Evolutionary conservation across 2,113 vertebrate genomes (phyloP).

Genomic region (Calyptomena viridis): DNA sequence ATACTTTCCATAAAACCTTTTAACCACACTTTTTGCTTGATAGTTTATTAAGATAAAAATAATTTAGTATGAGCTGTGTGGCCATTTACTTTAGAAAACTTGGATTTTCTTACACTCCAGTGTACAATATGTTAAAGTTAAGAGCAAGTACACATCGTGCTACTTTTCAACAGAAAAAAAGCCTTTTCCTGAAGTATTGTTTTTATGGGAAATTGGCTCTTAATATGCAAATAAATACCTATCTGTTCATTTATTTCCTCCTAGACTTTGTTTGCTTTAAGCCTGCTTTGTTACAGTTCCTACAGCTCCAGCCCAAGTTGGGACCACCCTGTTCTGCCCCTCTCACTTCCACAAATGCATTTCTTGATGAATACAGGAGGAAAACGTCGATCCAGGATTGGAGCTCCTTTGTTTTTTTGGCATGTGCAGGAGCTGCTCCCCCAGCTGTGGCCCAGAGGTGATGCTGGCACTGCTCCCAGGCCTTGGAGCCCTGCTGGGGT

Average conservation of each 20-base stretch:
- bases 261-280: background rate
- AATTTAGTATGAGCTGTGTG: background rate
- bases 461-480: rapidly evolving
- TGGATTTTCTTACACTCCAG: background rate
- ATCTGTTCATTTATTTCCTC: background rate
- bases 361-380: background rate
- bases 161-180: background rate
- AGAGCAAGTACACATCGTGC: background rate
- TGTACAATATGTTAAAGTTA: background rate
- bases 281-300: background rate
- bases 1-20: background rate
- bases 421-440: rapidly evolving
- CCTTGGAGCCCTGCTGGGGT: background rate
- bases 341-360: background rate
- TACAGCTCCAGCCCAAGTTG: rapidly evolving
- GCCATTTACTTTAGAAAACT: background rate
- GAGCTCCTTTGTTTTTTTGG: background rate
- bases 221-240: background rate
- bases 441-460: no score
- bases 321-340: background rate
- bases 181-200: background rate
- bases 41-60: background rate
- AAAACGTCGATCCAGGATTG: background rate
- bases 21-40: background rate
- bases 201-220: background rate